These are phyloP conservation scores for Xenopus petersii DNA, from an alignment of 2,797 vertebrate genomes.

Conservation along the genomic window DNA sequence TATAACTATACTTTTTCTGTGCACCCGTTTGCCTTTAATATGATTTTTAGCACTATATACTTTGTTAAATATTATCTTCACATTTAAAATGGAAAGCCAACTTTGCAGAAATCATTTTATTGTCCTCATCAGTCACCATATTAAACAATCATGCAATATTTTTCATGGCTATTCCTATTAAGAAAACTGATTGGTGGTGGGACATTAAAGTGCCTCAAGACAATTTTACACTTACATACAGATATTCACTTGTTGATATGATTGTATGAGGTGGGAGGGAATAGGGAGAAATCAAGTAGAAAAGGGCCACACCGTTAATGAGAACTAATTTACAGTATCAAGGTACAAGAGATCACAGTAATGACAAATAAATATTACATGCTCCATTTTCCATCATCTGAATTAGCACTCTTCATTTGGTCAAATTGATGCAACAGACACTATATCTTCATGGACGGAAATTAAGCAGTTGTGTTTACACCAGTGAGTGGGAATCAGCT, in stretches of 20 bases:
- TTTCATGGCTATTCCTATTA: not conserved
- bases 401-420: conserved; percentile 18
- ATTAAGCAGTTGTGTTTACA: not conserved
- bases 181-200: not conserved
- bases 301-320: conserved; percentile 45
- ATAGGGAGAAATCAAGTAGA: conserved; percentile 49
- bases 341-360: conserved; percentile 1
- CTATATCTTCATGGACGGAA: not conserved
- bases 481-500: too few species aligned
- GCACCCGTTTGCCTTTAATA: too few species aligned
- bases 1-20: too few species aligned
- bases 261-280: conserved; percentile 56
- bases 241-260: not conserved
- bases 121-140: not conserved
- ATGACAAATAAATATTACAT: conserved; percentile 29
- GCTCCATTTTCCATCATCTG: conserved; percentile 14
- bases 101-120: too few species aligned
- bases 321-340: conserved; percentile 35
- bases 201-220: not conserved
- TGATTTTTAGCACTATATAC: too few species aligned
- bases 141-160: not conserved
- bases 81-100: too few species aligned
- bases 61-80: too few species aligned
- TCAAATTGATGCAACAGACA: not conserved
- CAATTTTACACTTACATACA: not conserved